A percentile compares a stretch with the other conserved stretches of the same genome.
Conservation (phyloP, 2,888 invertebrate genomes). For the Tachystola acroxantha region DNA sequence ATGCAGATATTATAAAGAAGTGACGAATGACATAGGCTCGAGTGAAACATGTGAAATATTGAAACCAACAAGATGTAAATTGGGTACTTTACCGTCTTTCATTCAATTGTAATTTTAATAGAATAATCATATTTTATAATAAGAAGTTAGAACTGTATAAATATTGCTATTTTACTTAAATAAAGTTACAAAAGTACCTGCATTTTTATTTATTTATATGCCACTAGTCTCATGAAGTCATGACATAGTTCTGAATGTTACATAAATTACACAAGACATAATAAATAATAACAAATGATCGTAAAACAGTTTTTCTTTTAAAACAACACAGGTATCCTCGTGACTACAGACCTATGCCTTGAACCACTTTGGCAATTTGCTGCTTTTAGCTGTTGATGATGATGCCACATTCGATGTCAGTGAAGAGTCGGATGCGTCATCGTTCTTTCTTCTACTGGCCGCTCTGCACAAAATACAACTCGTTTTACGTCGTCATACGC, state of each 20-base stretch:
- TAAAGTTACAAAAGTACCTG: too few species aligned
- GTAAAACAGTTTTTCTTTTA: too few species aligned
- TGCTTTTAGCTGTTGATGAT: constrained; percentile 48
- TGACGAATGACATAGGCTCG: constrained; percentile 15
- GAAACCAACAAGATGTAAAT: constrained; percentile 62
- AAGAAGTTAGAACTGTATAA: too few species aligned
- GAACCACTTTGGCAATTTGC: constrained; percentile 71
- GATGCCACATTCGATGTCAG: constrained; percentile 22
- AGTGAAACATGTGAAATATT: constrained; percentile 34
- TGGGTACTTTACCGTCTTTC: constrained; percentile 62
- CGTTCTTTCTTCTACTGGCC: constrained; percentile 51
- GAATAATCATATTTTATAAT: too few species aligned
- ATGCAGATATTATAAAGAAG: constrained; percentile 54
- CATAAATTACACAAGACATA: too few species aligned
- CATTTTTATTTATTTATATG: too few species aligned
- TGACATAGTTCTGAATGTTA: too few species aligned
- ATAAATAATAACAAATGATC: too few species aligned
- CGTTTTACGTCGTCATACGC: too few species aligned
- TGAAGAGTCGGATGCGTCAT: constrained; percentile 27
- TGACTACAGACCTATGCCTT: constrained; percentile 29
- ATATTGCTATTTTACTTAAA: too few species aligned
- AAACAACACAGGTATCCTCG: too few species aligned
- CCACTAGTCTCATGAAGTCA: too few species aligned
- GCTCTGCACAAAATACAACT: constrained; percentile 36
- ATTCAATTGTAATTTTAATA: constrained; percentile 53